A percentile compares a stretch with the other conserved stretches of the same genome.
These are phyloP conservation scores for Triplophysa dalaica DNA, from an alignment of 2,113 vertebrate genomes.

Conservation along the genomic window DNA sequence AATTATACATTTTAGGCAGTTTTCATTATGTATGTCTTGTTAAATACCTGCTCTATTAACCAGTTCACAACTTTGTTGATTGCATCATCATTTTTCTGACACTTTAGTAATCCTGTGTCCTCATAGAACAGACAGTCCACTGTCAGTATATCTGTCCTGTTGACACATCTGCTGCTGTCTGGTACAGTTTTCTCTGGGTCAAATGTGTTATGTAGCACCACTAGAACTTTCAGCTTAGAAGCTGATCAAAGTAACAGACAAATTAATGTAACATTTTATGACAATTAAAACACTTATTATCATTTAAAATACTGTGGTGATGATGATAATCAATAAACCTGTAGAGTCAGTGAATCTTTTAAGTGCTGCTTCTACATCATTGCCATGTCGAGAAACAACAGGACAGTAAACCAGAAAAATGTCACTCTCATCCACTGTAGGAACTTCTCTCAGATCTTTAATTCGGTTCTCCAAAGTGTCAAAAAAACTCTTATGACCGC, in stretches of 20 bases:
- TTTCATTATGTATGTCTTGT: background rate
- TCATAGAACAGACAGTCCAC: conserved; percentile 16
- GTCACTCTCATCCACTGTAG: background rate
- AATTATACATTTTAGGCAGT: background rate
- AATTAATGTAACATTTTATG: too few species aligned
- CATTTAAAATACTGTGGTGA: too few species aligned
- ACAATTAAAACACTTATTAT: too few species aligned
- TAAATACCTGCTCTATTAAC: background rate
- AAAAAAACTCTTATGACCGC: background rate
- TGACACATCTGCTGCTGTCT: background rate
- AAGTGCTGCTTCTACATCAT: conserved; percentile 11
- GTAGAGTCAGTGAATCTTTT: background rate
- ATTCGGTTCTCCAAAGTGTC: background rate
- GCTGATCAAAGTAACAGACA: background rate
- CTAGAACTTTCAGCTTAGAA: background rate
- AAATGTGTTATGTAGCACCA: conserved; percentile 28
- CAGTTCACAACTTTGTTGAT: background rate
- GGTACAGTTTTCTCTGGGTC: background rate
- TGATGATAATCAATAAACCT: background rate
- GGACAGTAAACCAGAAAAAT: conserved; percentile 6
- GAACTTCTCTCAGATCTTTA: background rate
- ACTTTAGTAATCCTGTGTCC: conserved; percentile 5
- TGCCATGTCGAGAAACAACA: conserved; percentile 13
- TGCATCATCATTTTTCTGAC: conserved; percentile 4
- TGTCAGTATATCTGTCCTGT: background rate